phyloP scores from a whole-genome alignment of 2,797 vertebrate genomes.

The Sebastes kiyomatsui region DNA sequence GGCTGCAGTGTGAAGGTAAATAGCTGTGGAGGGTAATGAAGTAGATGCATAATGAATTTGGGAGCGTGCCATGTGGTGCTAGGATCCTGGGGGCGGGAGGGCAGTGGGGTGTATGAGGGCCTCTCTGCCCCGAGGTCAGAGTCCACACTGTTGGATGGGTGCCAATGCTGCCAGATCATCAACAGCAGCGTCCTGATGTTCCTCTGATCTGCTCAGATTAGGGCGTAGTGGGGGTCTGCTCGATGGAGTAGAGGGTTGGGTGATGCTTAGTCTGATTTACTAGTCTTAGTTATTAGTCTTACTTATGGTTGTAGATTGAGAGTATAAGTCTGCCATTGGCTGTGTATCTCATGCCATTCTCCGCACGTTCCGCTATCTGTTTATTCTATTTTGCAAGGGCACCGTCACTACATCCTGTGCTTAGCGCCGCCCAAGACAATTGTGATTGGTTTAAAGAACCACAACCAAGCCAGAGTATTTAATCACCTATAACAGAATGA shows the following conservation, averaged over 20 bases:
- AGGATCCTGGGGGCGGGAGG: constrained; percentile 29
- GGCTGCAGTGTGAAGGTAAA: constrained; percentile 25
- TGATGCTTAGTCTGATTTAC: neutral
- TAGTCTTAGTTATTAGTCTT: neutral
- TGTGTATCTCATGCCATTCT: too few relatives aligned
- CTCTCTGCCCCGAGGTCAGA: constrained; percentile 40
- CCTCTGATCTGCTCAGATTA: constrained; percentile 45
- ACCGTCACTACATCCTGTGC: too few relatives aligned
- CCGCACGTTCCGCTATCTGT: too few relatives aligned
- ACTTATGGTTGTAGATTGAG: neutral
- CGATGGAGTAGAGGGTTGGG: neutral
- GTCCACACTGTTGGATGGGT: constrained; percentile 40
- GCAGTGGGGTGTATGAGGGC: constrained; percentile 19
- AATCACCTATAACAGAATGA: too few relatives aligned
- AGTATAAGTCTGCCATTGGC: neutral
- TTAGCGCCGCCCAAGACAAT: too few relatives aligned
- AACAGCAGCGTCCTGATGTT: constrained; percentile 29
- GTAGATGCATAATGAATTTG: constrained; percentile 70
- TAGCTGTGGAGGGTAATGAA: constrained; percentile 53
- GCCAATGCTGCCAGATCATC: constrained; percentile 41
- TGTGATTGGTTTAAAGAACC: too few relatives aligned
- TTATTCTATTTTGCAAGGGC: too few relatives aligned
- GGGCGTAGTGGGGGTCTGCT: neutral
- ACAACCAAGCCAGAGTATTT: too few relatives aligned
- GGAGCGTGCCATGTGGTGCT: constrained; percentile 58